Percentiles rank a stretch among this genome's conserved stretches.
These are phyloP conservation scores for Dasypogon diadema DNA, from an alignment of 2,888 invertebrate genomes.

Conservation along the genomic window DNA sequence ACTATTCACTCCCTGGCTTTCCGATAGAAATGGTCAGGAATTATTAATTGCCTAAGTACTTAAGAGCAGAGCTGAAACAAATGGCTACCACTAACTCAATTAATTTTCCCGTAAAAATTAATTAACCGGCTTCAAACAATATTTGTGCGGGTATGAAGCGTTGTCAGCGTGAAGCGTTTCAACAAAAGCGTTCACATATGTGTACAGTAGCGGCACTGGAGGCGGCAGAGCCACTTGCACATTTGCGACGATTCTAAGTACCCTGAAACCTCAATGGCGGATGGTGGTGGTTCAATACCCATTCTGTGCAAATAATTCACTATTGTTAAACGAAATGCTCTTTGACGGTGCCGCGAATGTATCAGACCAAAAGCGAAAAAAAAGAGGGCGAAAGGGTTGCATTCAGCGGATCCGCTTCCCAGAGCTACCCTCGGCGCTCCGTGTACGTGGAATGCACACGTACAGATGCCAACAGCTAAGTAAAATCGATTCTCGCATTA, in stretches of 20 bases:
- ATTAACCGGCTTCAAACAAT: constrained; percentile 24
- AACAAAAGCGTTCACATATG: constrained; percentile 20
- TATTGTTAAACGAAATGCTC: constrained; percentile 31
- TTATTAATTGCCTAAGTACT: constrained; percentile 16
- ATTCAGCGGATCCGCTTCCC: not conserved
- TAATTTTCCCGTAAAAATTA: constrained; percentile 30
- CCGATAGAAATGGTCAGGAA: constrained; percentile 1
- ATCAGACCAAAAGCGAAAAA: not conserved
- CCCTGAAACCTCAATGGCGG: not conserved
- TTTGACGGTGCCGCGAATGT: constrained; percentile 43
- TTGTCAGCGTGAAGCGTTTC: not conserved
- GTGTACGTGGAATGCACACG: not conserved
- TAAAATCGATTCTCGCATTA: constrained; percentile 39
- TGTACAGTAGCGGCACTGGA: not conserved
- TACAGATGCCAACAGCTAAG: constrained; percentile 43
- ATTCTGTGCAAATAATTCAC: constrained; percentile 34
- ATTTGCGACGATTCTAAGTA: constrained; percentile 29
- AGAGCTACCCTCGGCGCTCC: not conserved
- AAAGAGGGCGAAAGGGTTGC: constrained; percentile 12
- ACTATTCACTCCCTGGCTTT: not conserved
- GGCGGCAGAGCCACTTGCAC: constrained; percentile 29
- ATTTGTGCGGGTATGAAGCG: constrained; percentile 19
- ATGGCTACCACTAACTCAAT: constrained; percentile 25
- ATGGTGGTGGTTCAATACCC: constrained; percentile 31
- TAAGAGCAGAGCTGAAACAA: constrained; percentile 1